Conservation (phyloP, 2,888 invertebrate species). For the Melanostoma mellinum region DNA sequence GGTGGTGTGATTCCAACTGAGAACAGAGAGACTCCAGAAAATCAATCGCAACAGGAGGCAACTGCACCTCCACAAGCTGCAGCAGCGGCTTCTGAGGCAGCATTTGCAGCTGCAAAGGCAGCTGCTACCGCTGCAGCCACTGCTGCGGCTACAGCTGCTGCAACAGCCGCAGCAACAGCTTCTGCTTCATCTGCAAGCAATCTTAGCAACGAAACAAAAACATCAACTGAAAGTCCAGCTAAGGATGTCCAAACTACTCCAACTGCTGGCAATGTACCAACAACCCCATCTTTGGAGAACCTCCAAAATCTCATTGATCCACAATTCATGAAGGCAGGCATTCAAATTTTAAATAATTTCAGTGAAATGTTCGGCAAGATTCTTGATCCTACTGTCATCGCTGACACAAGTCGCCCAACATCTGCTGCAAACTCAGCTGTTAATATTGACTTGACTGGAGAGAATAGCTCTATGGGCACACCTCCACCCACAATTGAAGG, state of each 20-base stretch:
- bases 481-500: slow-evolving; percentile 46
- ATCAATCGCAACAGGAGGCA: slow-evolving; percentile 22
- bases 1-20: slow-evolving; percentile 68
- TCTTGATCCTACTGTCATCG: slow-evolving; percentile 78
- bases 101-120: slow-evolving; percentile 29
- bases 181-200: slow-evolving; percentile 20
- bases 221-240: slow-evolving; percentile 30
- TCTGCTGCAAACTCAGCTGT: slow-evolving; percentile 31
- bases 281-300: slow-evolving; percentile 73
- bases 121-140: no score
- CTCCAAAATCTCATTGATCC: slow-evolving; percentile 78
- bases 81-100: slow-evolving; percentile 28
- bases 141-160: slow-evolving; percentile 39
- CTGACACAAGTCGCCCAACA: slow-evolving; percentile 27
- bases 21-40: slow-evolving; percentile 3
- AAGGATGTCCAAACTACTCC: slow-evolving; percentile 10
- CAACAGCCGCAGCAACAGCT: slow-evolving; percentile 13
- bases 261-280: neutral
- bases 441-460: slow-evolving; percentile 45
- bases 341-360: slow-evolving; percentile 80
- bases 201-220: slow-evolving; percentile 53
- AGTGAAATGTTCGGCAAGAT: slow-evolving; percentile 81
- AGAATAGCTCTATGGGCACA: slow-evolving; percentile 14
- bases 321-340: slow-evolving; percentile 79
- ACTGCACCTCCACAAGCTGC: slow-evolving; percentile 31